These are phyloP conservation scores for Aporophyla lueneburgensis DNA, from an alignment of 2,888 invertebrate species.

Conservation along the genomic window DNA sequence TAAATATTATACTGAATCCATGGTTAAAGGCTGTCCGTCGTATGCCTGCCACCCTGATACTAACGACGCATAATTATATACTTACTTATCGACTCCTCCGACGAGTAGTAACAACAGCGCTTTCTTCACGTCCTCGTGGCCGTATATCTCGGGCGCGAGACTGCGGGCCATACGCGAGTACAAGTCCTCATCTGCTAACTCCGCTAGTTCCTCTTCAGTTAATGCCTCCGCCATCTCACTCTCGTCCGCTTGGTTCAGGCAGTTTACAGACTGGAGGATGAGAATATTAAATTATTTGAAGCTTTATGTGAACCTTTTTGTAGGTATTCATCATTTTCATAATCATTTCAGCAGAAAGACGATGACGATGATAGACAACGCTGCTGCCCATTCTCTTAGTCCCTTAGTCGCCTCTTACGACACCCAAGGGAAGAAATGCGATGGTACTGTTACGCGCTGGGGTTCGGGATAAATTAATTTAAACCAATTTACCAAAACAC, in stretches of 20 bases:
- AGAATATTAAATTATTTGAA: background rate
- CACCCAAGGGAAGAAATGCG: too few species aligned
- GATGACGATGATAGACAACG: too few species aligned
- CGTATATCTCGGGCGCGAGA: slow-evolving; percentile 99
- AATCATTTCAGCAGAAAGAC: too few species aligned
- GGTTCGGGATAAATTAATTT: too few species aligned
- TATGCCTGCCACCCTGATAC: too few species aligned
- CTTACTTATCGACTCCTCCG: slow-evolving; percentile 95
- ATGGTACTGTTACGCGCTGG: too few species aligned
- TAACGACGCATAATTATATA: background rate
- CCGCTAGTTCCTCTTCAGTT: slow-evolving; percentile 95
- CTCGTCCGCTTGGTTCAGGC: slow-evolving; percentile 97
- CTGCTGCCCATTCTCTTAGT: too few species aligned
- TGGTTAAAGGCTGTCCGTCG: too few species aligned
- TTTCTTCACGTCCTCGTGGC: slow-evolving; percentile 99
- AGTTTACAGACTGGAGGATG: slow-evolving; percentile 91
- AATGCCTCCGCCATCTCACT: slow-evolving; percentile 93
- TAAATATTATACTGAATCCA: too few species aligned
- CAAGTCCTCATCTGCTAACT: slow-evolving; percentile 96
- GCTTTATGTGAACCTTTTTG: background rate
- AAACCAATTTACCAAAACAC: too few species aligned
- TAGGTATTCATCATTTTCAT: background rate
- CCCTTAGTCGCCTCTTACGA: too few species aligned
- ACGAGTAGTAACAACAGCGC: slow-evolving; percentile 98
- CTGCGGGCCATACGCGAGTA: slow-evolving; percentile 97